A percentile compares a stretch with the other conserved stretches of the same genome.
Evolutionary conservation across 2,888 invertebrate species (phyloP).

Genomic region (Drosophila mulleri): DNA sequence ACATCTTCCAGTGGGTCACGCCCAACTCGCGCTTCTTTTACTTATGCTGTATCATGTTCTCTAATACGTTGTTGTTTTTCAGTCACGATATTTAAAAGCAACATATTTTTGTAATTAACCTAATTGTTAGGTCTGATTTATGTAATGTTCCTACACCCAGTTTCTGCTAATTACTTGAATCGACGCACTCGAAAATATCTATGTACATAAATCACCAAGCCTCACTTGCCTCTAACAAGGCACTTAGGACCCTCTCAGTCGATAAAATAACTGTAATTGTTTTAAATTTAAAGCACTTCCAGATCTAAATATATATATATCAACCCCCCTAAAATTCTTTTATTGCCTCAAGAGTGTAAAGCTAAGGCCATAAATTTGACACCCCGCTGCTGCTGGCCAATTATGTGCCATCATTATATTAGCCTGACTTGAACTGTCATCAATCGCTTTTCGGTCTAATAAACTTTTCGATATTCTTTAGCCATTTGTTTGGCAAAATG

Average conservation of each 20-base stretch:
- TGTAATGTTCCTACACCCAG: neutral
- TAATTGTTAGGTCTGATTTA: neutral
- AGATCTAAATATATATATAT: too few relatives aligned
- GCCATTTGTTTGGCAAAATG: slow-evolving; percentile 57
- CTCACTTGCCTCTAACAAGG: neutral
- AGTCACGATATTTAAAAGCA: neutral
- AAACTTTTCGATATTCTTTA: slow-evolving; percentile 45
- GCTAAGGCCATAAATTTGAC: slow-evolving; percentile 6
- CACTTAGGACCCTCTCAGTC: neutral
- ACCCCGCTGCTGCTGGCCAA: neutral
- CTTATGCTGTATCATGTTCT: neutral
- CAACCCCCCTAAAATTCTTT: neutral
- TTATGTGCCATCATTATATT: slow-evolving; percentile 24
- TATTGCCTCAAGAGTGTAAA: neutral
- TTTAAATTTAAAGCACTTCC: slow-evolving; percentile 1
- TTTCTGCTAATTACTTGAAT: neutral
- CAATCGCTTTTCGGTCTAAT: slow-evolving; percentile 59
- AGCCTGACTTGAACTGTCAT: slow-evolving; percentile 38
- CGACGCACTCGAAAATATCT: neutral
- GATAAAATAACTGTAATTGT: slow-evolving; percentile 5
- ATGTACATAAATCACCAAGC: neutral
- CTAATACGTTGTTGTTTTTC: too few relatives aligned
- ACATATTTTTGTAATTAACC: neutral
- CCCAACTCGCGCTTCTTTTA: neutral
- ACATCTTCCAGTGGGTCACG: neutral